Evolutionary conservation across 2,888 invertebrate genomes (phyloP).

Genomic region (Drosophila anceps): DNA sequence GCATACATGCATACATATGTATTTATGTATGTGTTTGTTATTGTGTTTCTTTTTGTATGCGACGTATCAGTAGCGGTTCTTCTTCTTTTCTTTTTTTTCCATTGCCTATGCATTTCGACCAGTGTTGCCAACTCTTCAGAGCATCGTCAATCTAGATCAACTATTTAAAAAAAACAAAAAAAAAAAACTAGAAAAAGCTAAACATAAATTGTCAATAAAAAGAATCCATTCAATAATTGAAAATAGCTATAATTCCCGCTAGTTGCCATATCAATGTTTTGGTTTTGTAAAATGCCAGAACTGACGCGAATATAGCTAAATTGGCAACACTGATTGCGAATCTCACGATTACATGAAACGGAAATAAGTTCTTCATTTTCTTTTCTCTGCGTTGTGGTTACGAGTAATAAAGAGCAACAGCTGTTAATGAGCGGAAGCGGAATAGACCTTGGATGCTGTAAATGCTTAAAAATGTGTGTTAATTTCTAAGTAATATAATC

Average conservation of each 20-base stretch:
- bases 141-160: no score
- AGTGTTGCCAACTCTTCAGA: no score
- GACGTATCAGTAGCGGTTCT: conserved; percentile 41
- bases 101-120: conserved; percentile 50
- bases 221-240: no score
- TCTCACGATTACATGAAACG: conserved; percentile 25
- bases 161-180: no score
- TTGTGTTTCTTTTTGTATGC: conserved; percentile 31
- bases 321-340: no score
- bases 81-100: conserved; percentile 16
- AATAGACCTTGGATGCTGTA: conserved; percentile 20
- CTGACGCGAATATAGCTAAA: no score
- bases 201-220: no score
- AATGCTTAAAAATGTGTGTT: conserved; percentile 4
- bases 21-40: conserved; percentile 14
- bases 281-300: no score
- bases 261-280: no score
- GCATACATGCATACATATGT: not conserved
- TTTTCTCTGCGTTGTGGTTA: conserved; percentile 28
- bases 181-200: no score
- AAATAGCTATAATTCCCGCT: no score
- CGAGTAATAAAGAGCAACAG: conserved; percentile 19
- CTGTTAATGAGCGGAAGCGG: conserved; percentile 39
- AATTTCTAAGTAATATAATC: conserved; percentile 13
- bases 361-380: conserved; percentile 28